Base-by-base conservation (phyloP, 2,888 invertebrate genomes). In the Empis stercorea region DNA sequence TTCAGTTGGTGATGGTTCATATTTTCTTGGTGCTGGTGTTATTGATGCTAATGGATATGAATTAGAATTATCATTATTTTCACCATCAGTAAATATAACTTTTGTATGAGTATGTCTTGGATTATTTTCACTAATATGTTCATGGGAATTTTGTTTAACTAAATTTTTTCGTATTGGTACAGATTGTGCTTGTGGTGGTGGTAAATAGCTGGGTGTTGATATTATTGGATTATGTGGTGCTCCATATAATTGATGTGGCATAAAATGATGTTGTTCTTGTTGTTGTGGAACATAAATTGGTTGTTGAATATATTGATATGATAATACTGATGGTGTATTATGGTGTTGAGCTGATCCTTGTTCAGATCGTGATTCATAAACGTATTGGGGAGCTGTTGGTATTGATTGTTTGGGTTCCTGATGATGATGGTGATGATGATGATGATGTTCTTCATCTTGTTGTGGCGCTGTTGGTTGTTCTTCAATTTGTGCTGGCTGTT, bases 31-130 rank as follows among this genome's bases (percentile, higher is more conserved):
- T 38, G 57, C 57, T 4, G 62, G 58, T 15, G 56, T 53, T 15
- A 63, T 59, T 10, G 63, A 60, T 20, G 61, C 61, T 43, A 64
- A 46, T 1, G 56, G 52, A 27, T 65, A 63, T 48, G 54, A 56
- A 4, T 57, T 51, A 3, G 59, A 56, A 44, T 65, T 58, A 43
- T 64, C 62, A 10, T 54, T 52, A 3, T 48, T 51, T 27, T 49
- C 49, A 37, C 51, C 37, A 4, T 57, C 54, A 5, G 62, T 63
- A 50, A 68, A 69, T 43, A 63, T 54, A 10, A 68, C 66, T 47
- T 64, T 66, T 5, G 69, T 70, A 51, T 70, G 69, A 0, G 65
- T 64, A 43, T 57, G 46, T 3, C 66, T 59, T 1, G 69, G 69
- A 57, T 61, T 67, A 50, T 70, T 70, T 52, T 70, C 69, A 3